Percentiles rank a stretch among this genome's conserved stretches.
Evolutionary conservation across 1,140 invertebrate species (phyloP).

Genomic region (Drosophila chauvacae): DNA sequence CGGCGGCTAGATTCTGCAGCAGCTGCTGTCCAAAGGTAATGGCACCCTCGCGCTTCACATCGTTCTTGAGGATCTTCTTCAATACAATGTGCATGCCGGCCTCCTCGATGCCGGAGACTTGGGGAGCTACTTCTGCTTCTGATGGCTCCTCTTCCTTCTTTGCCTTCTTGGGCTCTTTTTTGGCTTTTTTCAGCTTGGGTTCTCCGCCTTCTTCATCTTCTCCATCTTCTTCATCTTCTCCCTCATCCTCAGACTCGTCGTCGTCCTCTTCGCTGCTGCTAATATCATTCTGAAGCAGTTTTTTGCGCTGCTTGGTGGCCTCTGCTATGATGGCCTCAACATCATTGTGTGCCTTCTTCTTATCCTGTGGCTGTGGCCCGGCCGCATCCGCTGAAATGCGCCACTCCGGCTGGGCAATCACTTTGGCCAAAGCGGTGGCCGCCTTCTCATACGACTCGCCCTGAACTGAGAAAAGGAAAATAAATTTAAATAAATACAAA

Average conservation of each 20-base stretch:
- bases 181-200: constrained; percentile 43
- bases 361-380: constrained; percentile 53
- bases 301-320: constrained; percentile 64
- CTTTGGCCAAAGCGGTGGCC: constrained; percentile 85
- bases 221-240: constrained; percentile 24
- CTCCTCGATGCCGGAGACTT: constrained; percentile 89
- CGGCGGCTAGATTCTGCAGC: constrained; percentile 74
- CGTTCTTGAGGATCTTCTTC: constrained; percentile 91
- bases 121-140: constrained; percentile 4
- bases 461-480: constrained; percentile 41
- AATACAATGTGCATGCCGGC: constrained; percentile 91
- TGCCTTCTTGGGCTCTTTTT: constrained; percentile 27
- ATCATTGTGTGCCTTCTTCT: constrained; percentile 60
- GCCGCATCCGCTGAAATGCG: constrained; percentile 55
- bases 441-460: constrained; percentile 75
- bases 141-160: constrained; percentile 13
- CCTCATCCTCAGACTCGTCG: constrained; percentile 24
- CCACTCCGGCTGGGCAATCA: constrained; percentile 84
- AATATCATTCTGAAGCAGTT: constrained; percentile 14
- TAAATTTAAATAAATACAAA: background rate
- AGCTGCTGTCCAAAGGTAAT: constrained; percentile 85
- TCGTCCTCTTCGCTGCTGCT: constrained; percentile 43
- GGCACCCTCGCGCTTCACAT: constrained; percentile 85
- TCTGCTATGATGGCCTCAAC: constrained; percentile 67
- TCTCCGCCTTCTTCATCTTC: constrained; percentile 13